Conservation (phyloP, 2,888 invertebrate genomes). For the Drosophila heteroneura region DNA sequence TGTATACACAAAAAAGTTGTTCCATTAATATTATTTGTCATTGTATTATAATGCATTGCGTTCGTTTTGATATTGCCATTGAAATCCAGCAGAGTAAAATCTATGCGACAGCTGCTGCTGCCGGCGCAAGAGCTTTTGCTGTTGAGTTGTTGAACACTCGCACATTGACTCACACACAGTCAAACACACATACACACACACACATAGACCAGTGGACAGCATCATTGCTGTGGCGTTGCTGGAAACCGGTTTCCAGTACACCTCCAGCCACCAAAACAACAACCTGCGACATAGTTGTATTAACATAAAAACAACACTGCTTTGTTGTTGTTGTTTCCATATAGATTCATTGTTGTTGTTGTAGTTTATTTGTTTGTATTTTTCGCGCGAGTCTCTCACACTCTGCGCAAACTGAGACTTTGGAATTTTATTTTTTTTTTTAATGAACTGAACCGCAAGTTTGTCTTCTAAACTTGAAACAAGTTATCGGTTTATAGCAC, state of each 20-base stretch:
- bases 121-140: slow-evolving; percentile 31
- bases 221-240: slow-evolving; percentile 62
- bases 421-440: slow-evolving; percentile 48
- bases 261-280: slow-evolving; percentile 23
- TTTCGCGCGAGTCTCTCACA: slow-evolving; percentile 59
- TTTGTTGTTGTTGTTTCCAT: slow-evolving; percentile 35
- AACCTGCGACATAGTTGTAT: slow-evolving; percentile 68
- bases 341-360: slow-evolving; percentile 38
- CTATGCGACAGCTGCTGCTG: slow-evolving; percentile 44
- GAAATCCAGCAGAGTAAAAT: slow-evolving; percentile 49
- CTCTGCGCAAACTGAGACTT: slow-evolving; percentile 51
- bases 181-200: slow-evolving; percentile 10
- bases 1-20: slow-evolving; percentile 29
- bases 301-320: slow-evolving; percentile 56
- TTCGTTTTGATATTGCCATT: slow-evolving; percentile 62
- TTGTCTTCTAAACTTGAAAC: slow-evolving; percentile 67
- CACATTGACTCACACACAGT: slow-evolving; percentile 5
- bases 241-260: slow-evolving; percentile 70
- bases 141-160: slow-evolving; percentile 21
- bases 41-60: slow-evolving; percentile 61
- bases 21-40: slow-evolving; percentile 60
- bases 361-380: slow-evolving; percentile 35
- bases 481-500: slow-evolving; percentile 55
- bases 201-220: slow-evolving; percentile 48
- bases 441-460: slow-evolving; percentile 37